Percentiles rank a stretch among this genome's conserved stretches.
phyloP scores from a whole-genome alignment of 2,888 invertebrate genomes.

The Erannis defoliaria region DNA sequence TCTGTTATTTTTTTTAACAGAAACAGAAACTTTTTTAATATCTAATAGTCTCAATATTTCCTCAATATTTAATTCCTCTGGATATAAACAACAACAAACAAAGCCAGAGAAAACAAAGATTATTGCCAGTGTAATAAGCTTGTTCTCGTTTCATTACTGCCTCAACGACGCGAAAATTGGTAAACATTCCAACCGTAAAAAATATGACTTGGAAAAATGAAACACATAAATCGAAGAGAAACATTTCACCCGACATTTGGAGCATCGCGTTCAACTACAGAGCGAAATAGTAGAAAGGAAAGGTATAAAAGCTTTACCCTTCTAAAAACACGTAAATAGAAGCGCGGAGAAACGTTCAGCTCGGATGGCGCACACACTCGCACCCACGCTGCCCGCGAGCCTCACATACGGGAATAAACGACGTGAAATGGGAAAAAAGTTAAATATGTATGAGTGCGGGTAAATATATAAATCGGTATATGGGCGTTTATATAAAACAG shows the following conservation, averaged over 20 bases:
- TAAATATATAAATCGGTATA: constrained; percentile 87
- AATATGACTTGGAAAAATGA: constrained; percentile 73
- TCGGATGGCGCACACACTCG: constrained; percentile 72
- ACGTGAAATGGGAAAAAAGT: constrained; percentile 86
- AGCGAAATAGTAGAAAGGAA: constrained; percentile 80
- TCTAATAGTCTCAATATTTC: too few species aligned
- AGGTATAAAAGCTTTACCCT: constrained; percentile 85
- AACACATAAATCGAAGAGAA: constrained; percentile 81
- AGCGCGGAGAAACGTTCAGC: constrained; percentile 51
- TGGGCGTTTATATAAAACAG: constrained; percentile 82
- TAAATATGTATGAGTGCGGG: constrained; percentile 87
- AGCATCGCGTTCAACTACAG: constrained; percentile 76
- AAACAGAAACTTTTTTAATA: too few species aligned
- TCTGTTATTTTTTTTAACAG: too few species aligned
- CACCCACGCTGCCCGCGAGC: constrained; percentile 60
- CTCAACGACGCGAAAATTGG: constrained; percentile 53
- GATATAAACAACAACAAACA: background rate
- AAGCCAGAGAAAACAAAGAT: constrained; percentile 22
- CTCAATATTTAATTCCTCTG: background rate
- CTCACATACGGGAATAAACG: constrained; percentile 83
- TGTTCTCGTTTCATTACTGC: constrained; percentile 26
- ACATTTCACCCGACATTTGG: constrained; percentile 78
- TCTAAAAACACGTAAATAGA: constrained; percentile 85
- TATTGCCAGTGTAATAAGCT: constrained; percentile 12
- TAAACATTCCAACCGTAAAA: constrained; percentile 66